phyloP scores from a whole-genome alignment of 2,113 vertebrate species.

The Gallinago media region DNA sequence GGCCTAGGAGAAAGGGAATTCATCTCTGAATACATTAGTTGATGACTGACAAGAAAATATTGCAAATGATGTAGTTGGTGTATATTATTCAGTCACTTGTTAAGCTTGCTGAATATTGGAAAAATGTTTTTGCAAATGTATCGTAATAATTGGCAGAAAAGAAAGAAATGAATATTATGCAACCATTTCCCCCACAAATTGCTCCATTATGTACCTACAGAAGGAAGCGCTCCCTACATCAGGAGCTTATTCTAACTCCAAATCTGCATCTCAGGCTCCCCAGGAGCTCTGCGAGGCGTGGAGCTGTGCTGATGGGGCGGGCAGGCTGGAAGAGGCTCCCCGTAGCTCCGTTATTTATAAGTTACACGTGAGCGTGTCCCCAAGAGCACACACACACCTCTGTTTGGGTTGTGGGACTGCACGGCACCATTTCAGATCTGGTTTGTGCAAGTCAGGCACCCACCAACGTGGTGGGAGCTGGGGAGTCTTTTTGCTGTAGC shows the following conservation, averaged over 20 bases:
- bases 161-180: not conserved
- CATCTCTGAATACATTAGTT: conserved; percentile 21
- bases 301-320: rapidly evolving
- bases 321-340: not conserved
- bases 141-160: not conserved
- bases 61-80: conserved; percentile 10
- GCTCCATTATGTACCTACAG: not conserved
- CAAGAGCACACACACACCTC: no score
- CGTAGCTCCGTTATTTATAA: not conserved
- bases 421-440: not conserved
- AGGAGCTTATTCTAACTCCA: not conserved
- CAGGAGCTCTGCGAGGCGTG: not conserved
- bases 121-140: not conserved
- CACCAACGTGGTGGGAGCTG: rapidly evolving
- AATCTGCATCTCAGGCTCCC: not conserved
- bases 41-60: conserved; percentile 58
- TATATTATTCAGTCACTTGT: conserved; percentile 37
- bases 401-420: not conserved
- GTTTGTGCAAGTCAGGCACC: not conserved
- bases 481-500: not conserved
- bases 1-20: conserved; percentile 10
- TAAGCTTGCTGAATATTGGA: conserved; percentile 5
- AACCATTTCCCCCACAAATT: not conserved
- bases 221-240: not conserved
- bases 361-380: rapidly evolving